Conservation (phyloP, 2,888 invertebrate species). For the Diarsia dahlii region DNA sequence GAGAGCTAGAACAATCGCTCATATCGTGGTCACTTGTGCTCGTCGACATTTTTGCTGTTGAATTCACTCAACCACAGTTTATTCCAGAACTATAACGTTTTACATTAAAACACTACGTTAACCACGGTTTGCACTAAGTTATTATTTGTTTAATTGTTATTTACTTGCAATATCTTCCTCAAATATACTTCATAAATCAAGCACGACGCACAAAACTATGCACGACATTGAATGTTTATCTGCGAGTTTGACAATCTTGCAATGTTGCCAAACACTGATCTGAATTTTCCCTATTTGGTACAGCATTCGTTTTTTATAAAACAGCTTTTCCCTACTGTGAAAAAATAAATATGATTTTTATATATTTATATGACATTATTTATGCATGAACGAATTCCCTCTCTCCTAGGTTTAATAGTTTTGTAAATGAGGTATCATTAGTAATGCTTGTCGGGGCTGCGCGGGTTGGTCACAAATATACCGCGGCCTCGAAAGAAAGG, state of each 20-base stretch:
- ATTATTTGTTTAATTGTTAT: not conserved
- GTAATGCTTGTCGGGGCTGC: no score
- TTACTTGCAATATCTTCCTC: conserved; percentile 1
- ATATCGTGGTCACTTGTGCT: conserved; percentile 79
- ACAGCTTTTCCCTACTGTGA: not conserved
- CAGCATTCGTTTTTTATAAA: not conserved
- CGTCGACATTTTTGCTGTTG: conserved; percentile 66
- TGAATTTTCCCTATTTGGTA: conserved; percentile 11
- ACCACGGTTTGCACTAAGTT: conserved; percentile 5
- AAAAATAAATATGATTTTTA: not conserved
- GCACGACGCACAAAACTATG: conserved; percentile 1
- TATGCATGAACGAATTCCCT: not conserved
- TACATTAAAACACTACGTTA: conserved; percentile 17
- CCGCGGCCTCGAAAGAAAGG: no score
- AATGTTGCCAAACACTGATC: conserved; percentile 44
- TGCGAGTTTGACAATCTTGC: conserved; percentile 44
- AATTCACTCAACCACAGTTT: conserved; percentile 23
- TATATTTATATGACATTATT: not conserved
- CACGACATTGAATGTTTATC: conserved; percentile 48
- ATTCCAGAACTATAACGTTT: conserved; percentile 16
- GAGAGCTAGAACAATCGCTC: conserved; percentile 81
- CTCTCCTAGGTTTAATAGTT: not conserved
- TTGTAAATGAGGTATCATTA: conserved; percentile 22
- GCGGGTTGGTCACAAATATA: no score
- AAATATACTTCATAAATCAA: not conserved